Conservation (phyloP, 2,113 vertebrate genomes). For the Reinhardtius hippoglossoides region DNA sequence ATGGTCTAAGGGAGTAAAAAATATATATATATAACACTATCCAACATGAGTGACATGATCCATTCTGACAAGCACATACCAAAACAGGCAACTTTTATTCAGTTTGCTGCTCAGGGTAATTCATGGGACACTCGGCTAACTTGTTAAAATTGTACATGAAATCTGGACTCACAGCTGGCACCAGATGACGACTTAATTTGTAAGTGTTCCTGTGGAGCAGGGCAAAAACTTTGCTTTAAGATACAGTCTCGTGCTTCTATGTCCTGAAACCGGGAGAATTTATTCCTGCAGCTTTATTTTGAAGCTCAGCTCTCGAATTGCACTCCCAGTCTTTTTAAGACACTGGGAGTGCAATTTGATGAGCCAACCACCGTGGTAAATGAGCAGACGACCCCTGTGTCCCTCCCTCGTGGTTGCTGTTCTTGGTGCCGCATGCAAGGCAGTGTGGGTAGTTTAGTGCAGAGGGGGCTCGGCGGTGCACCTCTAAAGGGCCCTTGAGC, state of each 20-base stretch:
- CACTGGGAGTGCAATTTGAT: conserved; percentile 68
- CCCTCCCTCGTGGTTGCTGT: conserved; percentile 60
- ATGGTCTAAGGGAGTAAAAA: conserved; percentile 66
- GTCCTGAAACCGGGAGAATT: conserved; percentile 60
- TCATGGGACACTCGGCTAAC: conserved; percentile 58
- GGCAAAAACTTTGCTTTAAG: conserved; percentile 36
- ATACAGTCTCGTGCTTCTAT: conserved; percentile 29
- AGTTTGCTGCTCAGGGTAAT: conserved; percentile 72
- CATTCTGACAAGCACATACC: conserved; percentile 71
- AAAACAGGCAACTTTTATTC: conserved; percentile 77
- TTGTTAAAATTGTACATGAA: conserved; percentile 78
- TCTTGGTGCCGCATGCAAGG: conserved; percentile 58
- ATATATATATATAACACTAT: conserved; percentile 26
- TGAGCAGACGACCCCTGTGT: conserved; percentile 72
- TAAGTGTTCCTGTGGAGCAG: conserved; percentile 36
- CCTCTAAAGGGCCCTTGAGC: conserved; percentile 82
- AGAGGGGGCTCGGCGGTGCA: conserved; percentile 67
- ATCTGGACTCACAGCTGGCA: conserved; percentile 73
- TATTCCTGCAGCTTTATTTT: conserved; percentile 65
- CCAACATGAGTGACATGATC: conserved; percentile 76
- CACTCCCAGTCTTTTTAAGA: conserved; percentile 55
- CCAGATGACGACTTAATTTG: conserved; percentile 61
- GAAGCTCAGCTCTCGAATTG: conserved; percentile 51
- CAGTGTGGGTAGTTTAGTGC: conserved; percentile 67
- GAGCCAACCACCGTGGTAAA: conserved; percentile 67